Conservation (phyloP, 2,888 invertebrate species). For the Cylloceria caligata region DNA sequence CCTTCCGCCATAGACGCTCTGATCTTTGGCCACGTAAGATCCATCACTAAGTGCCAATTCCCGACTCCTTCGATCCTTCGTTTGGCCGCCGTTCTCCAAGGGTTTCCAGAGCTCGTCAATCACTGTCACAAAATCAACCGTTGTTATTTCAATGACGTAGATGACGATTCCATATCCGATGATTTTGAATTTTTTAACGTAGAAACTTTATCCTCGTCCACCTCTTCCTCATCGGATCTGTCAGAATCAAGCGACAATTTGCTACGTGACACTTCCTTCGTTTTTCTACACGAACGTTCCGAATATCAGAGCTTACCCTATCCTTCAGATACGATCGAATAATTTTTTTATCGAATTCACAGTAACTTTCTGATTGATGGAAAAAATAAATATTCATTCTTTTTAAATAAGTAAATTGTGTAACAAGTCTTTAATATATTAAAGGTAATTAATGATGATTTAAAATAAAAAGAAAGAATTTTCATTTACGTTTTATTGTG, state of each 20-base stretch:
- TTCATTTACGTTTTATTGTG: too few species aligned
- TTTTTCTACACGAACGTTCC: slow-evolving; percentile 39
- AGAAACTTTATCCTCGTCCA: slow-evolving; percentile 18
- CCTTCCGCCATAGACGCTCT: slow-evolving; percentile 92
- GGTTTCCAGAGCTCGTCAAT: slow-evolving; percentile 84
- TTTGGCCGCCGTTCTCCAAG: slow-evolving; percentile 83
- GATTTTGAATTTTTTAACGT: slow-evolving; percentile 55
- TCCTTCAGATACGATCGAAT: slow-evolving; percentile 69
- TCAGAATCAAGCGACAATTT: slow-evolving; percentile 33
- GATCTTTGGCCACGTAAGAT: slow-evolving; percentile 89
- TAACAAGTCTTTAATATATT: not conserved
- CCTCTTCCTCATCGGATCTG: slow-evolving; percentile 12
- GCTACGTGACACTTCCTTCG: slow-evolving; percentile 18
- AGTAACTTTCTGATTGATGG: not conserved
- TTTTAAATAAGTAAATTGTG: not conserved
- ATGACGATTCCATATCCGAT: slow-evolving; percentile 37
- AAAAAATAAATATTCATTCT: too few species aligned
- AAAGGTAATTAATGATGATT: not conserved
- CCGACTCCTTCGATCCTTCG: slow-evolving; percentile 74
- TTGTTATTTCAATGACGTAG: slow-evolving; percentile 68
- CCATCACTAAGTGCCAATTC: slow-evolving; percentile 82
- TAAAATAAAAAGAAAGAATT: slow-evolving; percentile 50
- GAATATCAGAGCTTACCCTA: slow-evolving; percentile 68
- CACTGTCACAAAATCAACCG: slow-evolving; percentile 74
- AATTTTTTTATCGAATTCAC: slow-evolving; percentile 60